Evolutionary conservation across 2,888 invertebrate genomes (phyloP), one percentile per base, ranked within the genome.

Genomic region (Caenorhabditis auriculariae): DNA sequence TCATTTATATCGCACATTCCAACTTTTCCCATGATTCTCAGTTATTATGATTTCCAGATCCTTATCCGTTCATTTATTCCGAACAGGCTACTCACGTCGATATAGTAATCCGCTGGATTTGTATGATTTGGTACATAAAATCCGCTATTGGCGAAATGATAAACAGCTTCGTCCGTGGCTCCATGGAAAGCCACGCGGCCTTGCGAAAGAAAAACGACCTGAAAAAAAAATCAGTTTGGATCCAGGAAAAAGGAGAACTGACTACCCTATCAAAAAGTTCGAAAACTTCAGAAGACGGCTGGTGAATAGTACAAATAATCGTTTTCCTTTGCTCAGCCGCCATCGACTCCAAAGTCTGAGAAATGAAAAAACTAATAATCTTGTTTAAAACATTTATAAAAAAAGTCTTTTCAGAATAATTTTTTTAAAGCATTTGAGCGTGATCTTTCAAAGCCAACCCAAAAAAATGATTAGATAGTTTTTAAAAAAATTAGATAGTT

Each of bases 301-400:
- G 94, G 84, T 94, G 94, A 66, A 95, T 91, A 1, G 94, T 94
- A 79, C 90, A 89, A 24, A 94, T 87, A 51, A 94, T 89, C 0
- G 93, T 93, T 83, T 91, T 92, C 27, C 93, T 91, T 73, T 88
- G 54, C 27, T 67, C 62, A n/a, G 72, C 65, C 4, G 67, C 62
- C 54, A 74, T 56, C 15, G 51, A 51, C 41, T 72, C 73, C 26
- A 73, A 52, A 2, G 62, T 56, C 58, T 66, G 51, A 50, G 57
- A 54, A 15, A 48, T 23, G 12, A n/a, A 28, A 9, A 19, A 41
- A 15, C 17, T 17, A 41, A n/a, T n/a, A n/a, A n/a, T n/a, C n/a
- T n/a, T n/a, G n/a, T n/a, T n/a, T n/a, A n/a, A n/a, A n/a, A n/a
- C n/a, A n/a, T n/a, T n/a, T n/a, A n/a, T n/a, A n/a, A n/a, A n/a